Base-by-base conservation (phyloP, 1,140 invertebrate genomes). In the Aporrectodea caliginosa region DNA sequence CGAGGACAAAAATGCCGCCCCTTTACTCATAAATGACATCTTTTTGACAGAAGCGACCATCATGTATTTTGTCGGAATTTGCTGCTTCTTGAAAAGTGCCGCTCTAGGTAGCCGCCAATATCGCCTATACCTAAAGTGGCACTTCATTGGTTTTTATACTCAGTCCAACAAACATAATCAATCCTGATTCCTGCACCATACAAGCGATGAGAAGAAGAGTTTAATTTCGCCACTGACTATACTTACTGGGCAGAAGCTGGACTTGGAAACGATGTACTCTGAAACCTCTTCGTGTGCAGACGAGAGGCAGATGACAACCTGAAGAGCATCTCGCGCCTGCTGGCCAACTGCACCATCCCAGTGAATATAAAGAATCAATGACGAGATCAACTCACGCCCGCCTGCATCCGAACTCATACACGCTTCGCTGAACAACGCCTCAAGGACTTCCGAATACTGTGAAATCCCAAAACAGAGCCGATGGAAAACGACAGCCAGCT, bases 261-360 rank as follows among this genome's bases (percentile, higher is more conserved):
- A 58, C 22, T 58, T 58, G 43, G 43, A 58, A 6, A 58, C 6
- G 22, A 58, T 12, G 43, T 22, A 58, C 43, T 12, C 6, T 58
- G 43, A 6, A 58, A 58, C 43, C 22, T 58, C 43, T 22, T 93
- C 91, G 86, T 96, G 93, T 83, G 93, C 93, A 80, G 94, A 92
- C 1, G 96, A 97, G 73, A 98, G 90, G 16, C 95, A 93, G 91
- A 98, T 96, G 84, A 97, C 97, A 2, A 98, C 90, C 43, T 98
- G 89, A 73, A 99, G 89, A 0, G 96, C 95, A 90, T 98, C 96
- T 79, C 96, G 91, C 33, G 97, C 95, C 86, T 96, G 93, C 87
- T 98, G 94, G 0, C 96, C 96, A 69, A 95, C 90, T 35, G 91
- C 91, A 79, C 95, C 95, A 85, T 97, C 94, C 78, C 93, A 91